These are phyloP conservation scores for Eretmocerus hayati DNA, from an alignment of 2,888 invertebrate genomes.

Conservation along the genomic window DNA sequence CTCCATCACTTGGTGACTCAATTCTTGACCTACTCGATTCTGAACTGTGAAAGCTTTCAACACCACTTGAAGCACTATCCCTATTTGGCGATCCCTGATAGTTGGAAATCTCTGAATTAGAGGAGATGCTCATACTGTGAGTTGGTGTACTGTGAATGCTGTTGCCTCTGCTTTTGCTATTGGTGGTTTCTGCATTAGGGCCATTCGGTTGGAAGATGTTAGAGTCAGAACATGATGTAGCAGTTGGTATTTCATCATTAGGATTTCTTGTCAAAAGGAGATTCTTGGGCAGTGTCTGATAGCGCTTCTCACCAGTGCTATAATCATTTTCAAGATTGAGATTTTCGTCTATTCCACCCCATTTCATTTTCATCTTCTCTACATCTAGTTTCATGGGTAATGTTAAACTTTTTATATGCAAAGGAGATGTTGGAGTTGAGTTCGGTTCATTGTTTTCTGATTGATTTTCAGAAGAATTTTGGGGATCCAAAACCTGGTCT, in stretches of 20 bases:
- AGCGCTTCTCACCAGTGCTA: constrained; percentile 58
- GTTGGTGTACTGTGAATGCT: constrained; percentile 42
- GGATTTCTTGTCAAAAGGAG: constrained; percentile 53
- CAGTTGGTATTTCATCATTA: constrained; percentile 32
- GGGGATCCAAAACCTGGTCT: constrained; percentile 20
- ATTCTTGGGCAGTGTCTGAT: constrained; percentile 65
- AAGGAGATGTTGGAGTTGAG: constrained; percentile 40
- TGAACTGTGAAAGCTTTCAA: constrained; percentile 44
- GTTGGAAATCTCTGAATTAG: constrained; percentile 43
- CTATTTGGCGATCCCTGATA: constrained; percentile 40
- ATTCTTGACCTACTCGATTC: constrained; percentile 41
- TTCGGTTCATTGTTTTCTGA: constrained; percentile 36
- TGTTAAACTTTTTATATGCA: constrained; percentile 49
- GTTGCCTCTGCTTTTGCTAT: constrained; percentile 18
- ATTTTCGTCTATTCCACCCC: constrained; percentile 63
- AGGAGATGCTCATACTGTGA: constrained; percentile 42
- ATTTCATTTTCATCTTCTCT: constrained; percentile 61
- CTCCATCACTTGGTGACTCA: constrained; percentile 47
- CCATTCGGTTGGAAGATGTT: constrained; percentile 32
- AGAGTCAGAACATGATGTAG: constrained; percentile 29
- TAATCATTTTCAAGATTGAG: constrained; percentile 56
- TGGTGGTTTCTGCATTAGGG: constrained; percentile 29
- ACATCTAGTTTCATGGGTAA: constrained; percentile 62
- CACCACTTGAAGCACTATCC: constrained; percentile 42
- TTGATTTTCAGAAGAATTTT: constrained; percentile 31